A percentile compares a stretch with the other conserved stretches of the same genome.
These are phyloP conservation scores for Telmatochromis sp. DNA, from an alignment of 2,113 vertebrate genomes.

Conservation along the genomic window DNA sequence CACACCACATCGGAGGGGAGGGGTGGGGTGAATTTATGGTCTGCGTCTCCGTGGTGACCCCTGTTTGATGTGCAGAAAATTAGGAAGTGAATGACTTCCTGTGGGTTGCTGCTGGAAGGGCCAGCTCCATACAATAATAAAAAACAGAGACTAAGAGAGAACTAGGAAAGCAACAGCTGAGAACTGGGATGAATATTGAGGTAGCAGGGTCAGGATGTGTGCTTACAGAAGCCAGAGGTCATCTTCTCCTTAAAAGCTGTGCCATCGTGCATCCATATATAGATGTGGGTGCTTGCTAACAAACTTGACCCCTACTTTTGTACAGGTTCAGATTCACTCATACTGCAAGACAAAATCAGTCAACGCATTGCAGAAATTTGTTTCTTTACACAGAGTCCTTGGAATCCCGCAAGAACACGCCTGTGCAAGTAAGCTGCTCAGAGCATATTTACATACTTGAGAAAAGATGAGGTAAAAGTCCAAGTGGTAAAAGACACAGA, in stretches of 20 bases:
- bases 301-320: slow-evolving; percentile 38
- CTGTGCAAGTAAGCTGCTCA: slow-evolving; percentile 25
- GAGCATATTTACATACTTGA: slow-evolving; percentile 5
- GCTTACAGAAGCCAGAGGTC: slow-evolving; percentile 3
- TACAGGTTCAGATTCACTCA: background rate
- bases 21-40: slow-evolving; percentile 82
- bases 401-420: slow-evolving; percentile 10
- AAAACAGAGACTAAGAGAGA: slow-evolving; percentile 40
- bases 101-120: slow-evolving; percentile 70
- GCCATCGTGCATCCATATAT: background rate
- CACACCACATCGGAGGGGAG: slow-evolving; percentile 49
- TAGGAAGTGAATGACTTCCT: slow-evolving; percentile 87
- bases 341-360: slow-evolving; percentile 18
- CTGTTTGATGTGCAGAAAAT: slow-evolving; percentile 87
- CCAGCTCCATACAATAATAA: slow-evolving; percentile 45
- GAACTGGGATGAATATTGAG: background rate
- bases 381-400: slow-evolving; percentile 14
- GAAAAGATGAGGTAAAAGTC: background rate
- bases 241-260: background rate
- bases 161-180: slow-evolving; percentile 32
- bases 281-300: background rate
- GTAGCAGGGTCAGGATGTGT: slow-evolving; percentile 18
- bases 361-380: background rate
- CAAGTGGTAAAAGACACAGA: background rate
- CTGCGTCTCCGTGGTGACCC: slow-evolving; percentile 72